Evolutionary conservation across 2,113 vertebrate genomes (phyloP), one percentile per base, ranked within the genome.

Genomic region (Girardinichthys multiradiatus): DNA sequence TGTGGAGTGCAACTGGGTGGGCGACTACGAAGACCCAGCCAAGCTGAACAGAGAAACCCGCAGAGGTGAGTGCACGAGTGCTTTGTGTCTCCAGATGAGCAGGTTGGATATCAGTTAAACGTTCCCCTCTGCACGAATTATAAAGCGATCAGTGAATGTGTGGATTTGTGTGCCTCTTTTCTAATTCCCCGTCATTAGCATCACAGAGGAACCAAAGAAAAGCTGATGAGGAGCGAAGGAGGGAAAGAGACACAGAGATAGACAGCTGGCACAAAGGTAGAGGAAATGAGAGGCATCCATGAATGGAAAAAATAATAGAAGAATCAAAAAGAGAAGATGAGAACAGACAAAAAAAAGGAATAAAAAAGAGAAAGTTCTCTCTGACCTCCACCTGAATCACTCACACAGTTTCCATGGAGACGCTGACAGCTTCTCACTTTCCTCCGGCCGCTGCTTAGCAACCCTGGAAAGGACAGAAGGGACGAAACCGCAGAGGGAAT

Each of bases 1-100:
- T 77, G 96, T 97, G 90, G 97, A 99, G 94, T 98, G 97, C 94
- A 99, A 96, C 93, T 99, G 98, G 97, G 97, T 96, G 90, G 98
- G 96, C 91, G 97, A 99, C 92, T 97, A 97, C 87, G 97, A 99
- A 94, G 98, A 99, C 90, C 96, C 97, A 74, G 95, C 92, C 94
- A 98, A 97, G 94, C 95, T 97, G 80, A 98, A 96, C 93, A 95
- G 97, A 94, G 97, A 99, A 82, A 96, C 93, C 91, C 96, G 96
- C 92, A 95, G 98, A 98, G 97, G 98, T 99, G 94, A 95, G 97
- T 29, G 94, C 96, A 92, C 96, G 97, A 92, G 82, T 74, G 51
- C 68, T 73, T 24, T 74, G 62, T 80, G 66, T 68, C 71, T 51
- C 70, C 70, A 58, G 29, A 76, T 60, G 81, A 86, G 84, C 76